Evolutionary conservation across 1,140 invertebrate species (phyloP).

Genomic region (Psilanteris sp.): DNA sequence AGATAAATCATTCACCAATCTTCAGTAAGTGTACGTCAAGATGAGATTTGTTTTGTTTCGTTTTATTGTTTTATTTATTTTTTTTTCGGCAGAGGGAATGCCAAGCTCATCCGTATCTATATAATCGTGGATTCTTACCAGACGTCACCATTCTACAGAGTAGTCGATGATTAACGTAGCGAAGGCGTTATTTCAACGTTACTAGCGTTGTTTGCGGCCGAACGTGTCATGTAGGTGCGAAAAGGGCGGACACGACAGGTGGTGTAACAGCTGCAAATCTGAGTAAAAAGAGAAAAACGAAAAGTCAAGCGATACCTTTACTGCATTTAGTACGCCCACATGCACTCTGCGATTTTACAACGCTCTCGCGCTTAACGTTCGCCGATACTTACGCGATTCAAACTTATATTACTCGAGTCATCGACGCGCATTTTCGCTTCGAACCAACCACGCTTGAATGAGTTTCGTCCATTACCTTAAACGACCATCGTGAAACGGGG

Average conservation of each 20-base stretch:
- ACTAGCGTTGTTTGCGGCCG: slow-evolving; percentile 41
- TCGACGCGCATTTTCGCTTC: slow-evolving; percentile 26
- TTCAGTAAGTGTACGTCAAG: slow-evolving; percentile 13
- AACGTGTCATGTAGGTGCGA: slow-evolving; percentile 70
- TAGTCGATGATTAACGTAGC: slow-evolving; percentile 58
- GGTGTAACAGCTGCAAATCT: slow-evolving; percentile 71
- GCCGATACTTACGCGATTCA: slow-evolving; percentile 29
- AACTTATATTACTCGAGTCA: slow-evolving; percentile 32
- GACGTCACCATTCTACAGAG: slow-evolving; percentile 42
- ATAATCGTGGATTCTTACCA: slow-evolving; percentile 35
- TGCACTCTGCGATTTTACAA: slow-evolving; percentile 48
- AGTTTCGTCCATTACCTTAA: slow-evolving; percentile 25
- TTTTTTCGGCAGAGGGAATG: slow-evolving; percentile 22
- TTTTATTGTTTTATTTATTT: slow-evolving; percentile 29
- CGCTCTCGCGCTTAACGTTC: slow-evolving; percentile 16
- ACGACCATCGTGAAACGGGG: slow-evolving; percentile 15
- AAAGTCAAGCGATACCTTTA: slow-evolving; percentile 64
- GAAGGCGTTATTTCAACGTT: slow-evolving; percentile 56
- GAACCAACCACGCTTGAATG: slow-evolving; percentile 32
- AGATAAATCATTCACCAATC: slow-evolving; percentile 57
- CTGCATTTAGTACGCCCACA: slow-evolving; percentile 66
- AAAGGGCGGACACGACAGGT: slow-evolving; percentile 73
- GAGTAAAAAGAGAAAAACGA: slow-evolving; percentile 64
- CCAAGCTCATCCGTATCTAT: slow-evolving; percentile 12
- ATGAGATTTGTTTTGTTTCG: slow-evolving; percentile 55